Conservation (phyloP, 2,797 vertebrate genomes). For the Syndactyla subalaris region DNA sequence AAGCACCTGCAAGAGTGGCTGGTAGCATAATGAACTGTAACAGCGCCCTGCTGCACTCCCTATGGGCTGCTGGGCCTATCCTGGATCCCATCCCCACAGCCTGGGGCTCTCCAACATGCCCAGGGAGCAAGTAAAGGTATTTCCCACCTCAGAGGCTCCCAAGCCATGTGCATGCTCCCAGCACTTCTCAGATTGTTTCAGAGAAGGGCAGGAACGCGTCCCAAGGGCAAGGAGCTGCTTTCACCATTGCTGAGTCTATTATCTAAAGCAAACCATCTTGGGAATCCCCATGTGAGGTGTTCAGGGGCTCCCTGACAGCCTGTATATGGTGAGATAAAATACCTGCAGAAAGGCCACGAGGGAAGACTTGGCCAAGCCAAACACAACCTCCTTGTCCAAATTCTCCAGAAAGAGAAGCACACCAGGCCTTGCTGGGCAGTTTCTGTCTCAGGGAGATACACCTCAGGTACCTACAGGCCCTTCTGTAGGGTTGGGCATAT, state of each 20-base stretch:
- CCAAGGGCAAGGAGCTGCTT: neutral
- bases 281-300: neutral
- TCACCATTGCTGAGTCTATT: fast-evolving
- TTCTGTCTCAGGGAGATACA: fast-evolving
- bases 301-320: neutral
- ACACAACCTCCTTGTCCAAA: neutral
- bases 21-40: neutral
- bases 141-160: neutral
- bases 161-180: neutral
- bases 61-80: neutral
- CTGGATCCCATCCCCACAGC: neutral
- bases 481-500: neutral
- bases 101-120: neutral
- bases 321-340: fast-evolving
- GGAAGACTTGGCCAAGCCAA: neutral
- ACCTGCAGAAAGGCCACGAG: neutral
- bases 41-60: fast-evolving
- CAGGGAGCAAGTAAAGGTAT: neutral
- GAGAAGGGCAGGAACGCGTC: fast-evolving
- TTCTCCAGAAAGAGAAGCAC: neutral
- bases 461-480: neutral
- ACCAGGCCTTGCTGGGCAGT: neutral
- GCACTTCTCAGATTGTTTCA: neutral
- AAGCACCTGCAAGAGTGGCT: neutral
- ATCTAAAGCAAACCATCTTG: neutral